Percentiles rank a stretch among this genome's conserved stretches.
These are phyloP conservation scores for Thunnus albacares DNA, from an alignment of 2,797 vertebrate genomes.

Conservation along the genomic window DNA sequence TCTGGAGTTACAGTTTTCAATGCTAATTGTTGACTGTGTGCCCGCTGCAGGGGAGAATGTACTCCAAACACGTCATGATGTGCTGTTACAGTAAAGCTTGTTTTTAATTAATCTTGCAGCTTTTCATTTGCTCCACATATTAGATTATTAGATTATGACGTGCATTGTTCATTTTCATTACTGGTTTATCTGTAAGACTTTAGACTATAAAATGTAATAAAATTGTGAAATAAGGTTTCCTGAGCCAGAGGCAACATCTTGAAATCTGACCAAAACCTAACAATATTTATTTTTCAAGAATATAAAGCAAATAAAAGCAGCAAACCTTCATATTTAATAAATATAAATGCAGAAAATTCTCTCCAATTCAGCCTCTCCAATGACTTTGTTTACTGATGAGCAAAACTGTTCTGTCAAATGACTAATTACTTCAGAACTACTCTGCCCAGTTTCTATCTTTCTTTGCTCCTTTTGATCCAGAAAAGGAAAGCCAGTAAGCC, in stretches of 20 bases:
- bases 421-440: background rate
- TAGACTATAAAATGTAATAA: background rate
- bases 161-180: background rate
- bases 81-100: conserved; percentile 13
- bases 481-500: background rate
- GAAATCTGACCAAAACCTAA: background rate
- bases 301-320: background rate
- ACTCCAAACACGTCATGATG: conserved; percentile 13
- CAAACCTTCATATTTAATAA: background rate
- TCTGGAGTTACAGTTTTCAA: conserved; percentile 22
- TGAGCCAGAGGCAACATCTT: background rate
- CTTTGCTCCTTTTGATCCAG: background rate
- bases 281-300: background rate
- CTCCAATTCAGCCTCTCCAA: too few species aligned
- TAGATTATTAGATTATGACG: background rate
- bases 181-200: background rate
- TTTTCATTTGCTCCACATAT: background rate
- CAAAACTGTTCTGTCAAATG: background rate
- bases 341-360: too few species aligned
- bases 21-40: conserved; percentile 54
- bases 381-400: background rate
- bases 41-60: background rate
- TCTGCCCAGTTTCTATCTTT: conserved; percentile 1
- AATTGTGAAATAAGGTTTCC: background rate
- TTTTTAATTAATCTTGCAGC: conserved; percentile 31